Base-by-base conservation (phyloP, 2,797 vertebrate genomes). In the Sebastes taczanowskii region DNA sequence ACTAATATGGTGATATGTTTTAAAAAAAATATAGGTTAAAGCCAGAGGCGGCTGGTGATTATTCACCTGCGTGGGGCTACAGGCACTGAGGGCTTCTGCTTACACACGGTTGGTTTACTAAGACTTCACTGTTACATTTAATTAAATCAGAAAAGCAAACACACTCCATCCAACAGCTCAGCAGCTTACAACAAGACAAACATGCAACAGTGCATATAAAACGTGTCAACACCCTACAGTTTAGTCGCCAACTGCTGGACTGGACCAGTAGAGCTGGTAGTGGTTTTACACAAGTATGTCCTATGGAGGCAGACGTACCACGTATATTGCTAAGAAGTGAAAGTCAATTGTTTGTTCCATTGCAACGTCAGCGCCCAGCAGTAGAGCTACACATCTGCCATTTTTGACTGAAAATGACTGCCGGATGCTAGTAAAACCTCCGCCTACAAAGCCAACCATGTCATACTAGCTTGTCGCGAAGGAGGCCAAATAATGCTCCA, bases 331-430 rank as follows among this genome's bases (percentile, higher is more conserved):
- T 46, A 46, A 46, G 16, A 46, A 46, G 16, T 46, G 16, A 46
- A 46, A 1, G 42, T 46, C 16, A 46, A 46, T 18, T 46, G 42
- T 46, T 46, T 1, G 42, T 46, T 46, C 42, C 42, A 46, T 46
- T 46, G 42, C 42, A 46, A 4, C 16, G 1, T 46, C 42, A 46
- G 3, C 16, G 16, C 16, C 42, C 16, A 46, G 42, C 42, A 46
- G 42, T 0, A 46, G 7, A 46, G 16, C 16, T 46, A 18, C 42
- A 46, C 16, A 7, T 46, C 16, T 18, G 3, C 42, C 42, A 18
- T 18, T 46, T 4, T 46, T 0, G 42, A 46, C 16, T 46, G 42
- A 46, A 2, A 46, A 46, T 18, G 3, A 46, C 42, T 0, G 0
- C 42, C 42, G 3, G 6, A 18, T 0, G 16, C 42, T 46, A 46